Evolutionary conservation across 2,888 invertebrate species (phyloP), one percentile per base, ranked within the genome.

Genomic region (Phaonia tiefii): DNA sequence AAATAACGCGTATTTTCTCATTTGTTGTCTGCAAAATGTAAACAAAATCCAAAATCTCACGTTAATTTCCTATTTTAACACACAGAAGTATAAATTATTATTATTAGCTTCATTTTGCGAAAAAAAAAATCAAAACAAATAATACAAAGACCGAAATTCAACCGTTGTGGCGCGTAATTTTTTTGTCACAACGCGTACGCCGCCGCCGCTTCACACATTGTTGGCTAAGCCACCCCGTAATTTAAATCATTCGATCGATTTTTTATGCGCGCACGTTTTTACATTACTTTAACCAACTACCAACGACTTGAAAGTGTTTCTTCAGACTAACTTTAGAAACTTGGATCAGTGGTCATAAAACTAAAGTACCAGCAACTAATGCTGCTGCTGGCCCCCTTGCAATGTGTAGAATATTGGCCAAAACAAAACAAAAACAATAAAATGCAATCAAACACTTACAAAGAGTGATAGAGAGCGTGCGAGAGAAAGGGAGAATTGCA

Each of bases 311-410:
- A 58, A 78, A 78, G 75, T 65, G 70, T 69, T 65, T 78, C 78
- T 78, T 81, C 42, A 75, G 75, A 81, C 81, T 81, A 75, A 81
- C 67, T 78, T 78, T 71, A 67, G 63, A 37, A 75, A 75, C 67
- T 78, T 8, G 31, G 75, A 42, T 22, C 54, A 75, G 72, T 51
- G 75, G 67, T 71, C 51, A 72, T 56, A 60, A 74, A 76, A 31
- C 70, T 67, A 78, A 72, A 13, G 13, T 4, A 22, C 22, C 22
- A 13, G 22, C 22, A 22, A 17, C 25, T 8, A 39, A 51, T 63
- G 42, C 58, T 22, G 31, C 20, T 11, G 63, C 4, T 13, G 22
- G 13, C 60, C 15, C 39, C 58, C n/a, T 17, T 8, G 4, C 39
- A 42, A 3, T 42, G 39, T 31, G 8, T 31, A 31, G 31, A 31